Base-by-base conservation (phyloP, 2,113 vertebrate species). In the Lathamus discolor region DNA sequence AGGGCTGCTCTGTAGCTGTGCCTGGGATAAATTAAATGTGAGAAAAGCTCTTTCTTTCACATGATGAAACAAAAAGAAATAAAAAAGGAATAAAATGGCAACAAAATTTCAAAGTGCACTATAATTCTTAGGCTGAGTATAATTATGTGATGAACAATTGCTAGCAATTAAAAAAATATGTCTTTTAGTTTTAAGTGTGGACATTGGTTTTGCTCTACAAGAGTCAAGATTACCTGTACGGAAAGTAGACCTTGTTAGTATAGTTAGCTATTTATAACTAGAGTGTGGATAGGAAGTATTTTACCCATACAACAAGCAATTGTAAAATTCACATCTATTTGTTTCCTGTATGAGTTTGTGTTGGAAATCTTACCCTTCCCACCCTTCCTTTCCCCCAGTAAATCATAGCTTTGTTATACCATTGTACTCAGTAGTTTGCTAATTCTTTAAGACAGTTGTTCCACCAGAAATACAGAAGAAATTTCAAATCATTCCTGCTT, bases 351-450 rank as follows among this genome's bases (percentile, higher is more conserved):
- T 24, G n/a, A 9, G 14, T 51, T 33, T 23, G 17, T 35, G 19
- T 35, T 62, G 35, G 39, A 54, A 73, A 31, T 86, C 11, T 54
- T 41, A 7, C n/a, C 10, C 5, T 28, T 39, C 29, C 18, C 23
- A 44, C 14, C 6, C 9, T 80, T 76, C 12, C 14, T 74, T 41
- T 33, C 11, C 9, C 22, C 15, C 29, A 52, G 57, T 16, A n/a
- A 31, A 49, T 54, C 19, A 39, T 6, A 57, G 33, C 9, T 29
- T 51, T 64, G 10, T 44, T 46, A 41, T 62, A n/a, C 16, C 14
- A 4, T 10, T 52, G 37, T 48, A 43, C 11, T 67, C 13, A 31
- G 17, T 11, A 79, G 2, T 23, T 80, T 0, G 0, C 14, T 57
- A 57, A 52, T 80, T 72, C 43, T 68, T 31, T 59, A 10, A 87